Base-by-base conservation (phyloP, 2,888 invertebrate species). In the Drosophila silvestris region DNA sequence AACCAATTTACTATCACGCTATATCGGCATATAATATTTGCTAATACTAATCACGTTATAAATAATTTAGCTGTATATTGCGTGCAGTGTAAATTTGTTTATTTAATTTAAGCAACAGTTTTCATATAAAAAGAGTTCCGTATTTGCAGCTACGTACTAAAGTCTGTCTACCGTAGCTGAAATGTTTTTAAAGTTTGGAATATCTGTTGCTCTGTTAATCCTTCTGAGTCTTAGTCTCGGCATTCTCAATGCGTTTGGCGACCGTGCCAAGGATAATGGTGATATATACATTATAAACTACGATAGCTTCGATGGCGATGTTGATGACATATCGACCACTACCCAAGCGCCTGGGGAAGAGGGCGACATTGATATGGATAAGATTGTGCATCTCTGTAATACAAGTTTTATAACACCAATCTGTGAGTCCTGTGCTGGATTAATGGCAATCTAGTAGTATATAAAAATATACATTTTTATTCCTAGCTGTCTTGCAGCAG, bases 341-440 rank as follows among this genome's bases (percentile, higher is more conserved):
- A 82, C 76, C 4, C 9, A 54, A 50, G 63, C 67, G 6, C 68
- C 76, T 3, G 68, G n/a, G 32, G 70, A 58, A 32, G 47, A 70
- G 6, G 70, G 58, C 14, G 77, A 50, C 26, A 65, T 94, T 19
- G 93, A 95, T 82, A 79, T 94, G 5, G 86, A 93, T 50, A 91
- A 89, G 1, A 87, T 94, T 10, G 93, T 94, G 93, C 91, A 88
- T 5, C 85, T 91, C 6, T 95, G 95, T 73, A 95, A 95, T 82
- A 93, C 94, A 1, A 94, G 94, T 32, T 95, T 94, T 81, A 93
- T 94, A 12, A 94, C 94, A 64, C 94, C 95, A 67, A 94, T 94
- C 91, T 92, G 95, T 95, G 92, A 94, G 85, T 79, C 3, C 12
- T 16, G 7, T 19, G 14, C 9, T 5, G 44, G 19, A 39, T n/a